phyloP scores from a whole-genome alignment of 2,113 vertebrate species.

The Urocitellus parryii region DNA sequence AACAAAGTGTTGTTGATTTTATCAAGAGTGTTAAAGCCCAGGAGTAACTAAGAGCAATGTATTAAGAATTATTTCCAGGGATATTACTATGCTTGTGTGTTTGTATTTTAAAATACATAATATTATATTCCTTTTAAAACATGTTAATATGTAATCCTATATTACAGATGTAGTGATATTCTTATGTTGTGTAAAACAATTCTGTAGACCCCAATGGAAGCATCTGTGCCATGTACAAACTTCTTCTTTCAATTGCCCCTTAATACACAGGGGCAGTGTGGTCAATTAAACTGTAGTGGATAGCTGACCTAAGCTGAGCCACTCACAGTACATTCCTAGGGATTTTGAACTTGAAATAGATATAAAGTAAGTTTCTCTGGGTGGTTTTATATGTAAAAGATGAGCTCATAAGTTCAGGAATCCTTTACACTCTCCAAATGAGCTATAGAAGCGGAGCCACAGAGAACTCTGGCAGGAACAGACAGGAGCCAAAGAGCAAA shows the following conservation, averaged over 20 bases:
- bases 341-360: not conserved
- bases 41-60: not conserved
- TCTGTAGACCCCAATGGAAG: not conserved
- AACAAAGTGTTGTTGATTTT: not conserved
- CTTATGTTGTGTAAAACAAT: not conserved
- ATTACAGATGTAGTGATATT: not conserved
- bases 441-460: not conserved
- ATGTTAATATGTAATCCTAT: not conserved
- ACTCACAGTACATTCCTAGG: not conserved
- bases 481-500: not conserved
- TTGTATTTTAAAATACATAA: not conserved
- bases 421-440: accelerated
- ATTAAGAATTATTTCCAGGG: not conserved
- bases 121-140: not conserved
- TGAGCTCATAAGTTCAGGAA: not conserved
- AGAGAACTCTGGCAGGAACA: not conserved
- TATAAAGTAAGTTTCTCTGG: not conserved
- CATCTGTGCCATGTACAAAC: not conserved
- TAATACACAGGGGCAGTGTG: not conserved
- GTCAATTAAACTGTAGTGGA: accelerated
- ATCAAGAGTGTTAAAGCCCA: not conserved
- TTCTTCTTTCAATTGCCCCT: not conserved
- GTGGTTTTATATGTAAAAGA: not conserved
- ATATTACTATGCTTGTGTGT: not conserved
- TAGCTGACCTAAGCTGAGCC: not conserved